Percentiles rank a stretch among this genome's conserved stretches.
Evolutionary conservation across 1,140 invertebrate species (phyloP).

Genomic region (Fragariocoptes setiger): DNA sequence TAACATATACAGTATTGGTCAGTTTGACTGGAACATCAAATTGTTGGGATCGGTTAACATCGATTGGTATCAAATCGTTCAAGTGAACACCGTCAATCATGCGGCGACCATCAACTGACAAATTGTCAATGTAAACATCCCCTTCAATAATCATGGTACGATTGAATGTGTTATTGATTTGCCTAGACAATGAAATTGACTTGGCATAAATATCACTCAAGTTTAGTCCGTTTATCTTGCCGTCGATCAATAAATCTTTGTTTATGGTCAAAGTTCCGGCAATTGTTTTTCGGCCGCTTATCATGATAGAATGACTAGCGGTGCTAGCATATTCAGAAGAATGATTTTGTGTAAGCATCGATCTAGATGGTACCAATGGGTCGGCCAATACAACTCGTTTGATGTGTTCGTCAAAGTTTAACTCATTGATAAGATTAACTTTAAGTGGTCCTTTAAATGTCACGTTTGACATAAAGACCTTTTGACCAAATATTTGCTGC

Average conservation of each 20-base stretch:
- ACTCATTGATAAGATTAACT: not conserved
- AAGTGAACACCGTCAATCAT: conserved; percentile 1
- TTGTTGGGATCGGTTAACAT: not conserved
- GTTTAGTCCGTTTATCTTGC: not conserved
- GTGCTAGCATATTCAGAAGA: no score
- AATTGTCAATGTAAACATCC: not conserved
- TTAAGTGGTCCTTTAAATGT: not conserved
- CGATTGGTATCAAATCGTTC: not conserved
- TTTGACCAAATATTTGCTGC: not conserved
- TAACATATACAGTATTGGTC: no score
- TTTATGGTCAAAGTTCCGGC: not conserved
- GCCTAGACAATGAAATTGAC: not conserved
- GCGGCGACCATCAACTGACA: not conserved
- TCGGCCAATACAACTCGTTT: not conserved
- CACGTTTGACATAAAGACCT: not conserved
- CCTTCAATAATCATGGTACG: not conserved
- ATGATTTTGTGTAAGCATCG: no score
- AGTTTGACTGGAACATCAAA: no score
- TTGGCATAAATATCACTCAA: not conserved
- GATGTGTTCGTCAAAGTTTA: not conserved
- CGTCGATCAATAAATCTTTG: not conserved
- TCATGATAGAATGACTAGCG: no score
- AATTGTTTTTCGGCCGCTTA: not conserved
- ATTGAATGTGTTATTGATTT: not conserved
- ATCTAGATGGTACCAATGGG: not conserved